Percentiles rank a stretch among this genome's conserved stretches.
Conservation (phyloP, 2,888 invertebrate species). For the Vandiemenella viatica region DNA sequence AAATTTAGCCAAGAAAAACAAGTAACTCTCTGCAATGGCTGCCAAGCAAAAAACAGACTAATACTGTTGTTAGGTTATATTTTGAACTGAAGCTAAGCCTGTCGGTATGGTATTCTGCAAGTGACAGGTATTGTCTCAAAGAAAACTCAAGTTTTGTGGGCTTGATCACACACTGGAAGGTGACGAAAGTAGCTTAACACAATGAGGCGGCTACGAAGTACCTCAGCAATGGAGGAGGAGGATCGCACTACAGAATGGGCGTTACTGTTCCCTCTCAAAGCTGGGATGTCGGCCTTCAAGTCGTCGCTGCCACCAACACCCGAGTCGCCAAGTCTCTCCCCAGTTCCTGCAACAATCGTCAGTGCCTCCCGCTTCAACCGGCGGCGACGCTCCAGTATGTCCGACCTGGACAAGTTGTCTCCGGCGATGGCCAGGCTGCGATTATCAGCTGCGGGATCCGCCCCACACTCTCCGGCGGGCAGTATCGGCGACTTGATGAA, state of each 20-base stretch:
- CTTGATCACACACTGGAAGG: too few relatives aligned
- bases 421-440: slow-evolving; percentile 21
- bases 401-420: slow-evolving; percentile 50
- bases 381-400: slow-evolving; percentile 55
- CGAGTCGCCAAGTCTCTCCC: slow-evolving; percentile 5
- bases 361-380: slow-evolving; percentile 21
- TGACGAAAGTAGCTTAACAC: too few relatives aligned
- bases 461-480: slow-evolving; percentile 24
- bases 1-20: too few relatives aligned
- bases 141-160: too few relatives aligned
- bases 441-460: slow-evolving; percentile 37
- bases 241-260: slow-evolving; percentile 40
- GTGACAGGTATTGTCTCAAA: too few relatives aligned
- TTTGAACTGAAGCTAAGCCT: too few relatives aligned
- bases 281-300: slow-evolving; percentile 38
- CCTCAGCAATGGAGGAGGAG: slow-evolving; percentile 30
- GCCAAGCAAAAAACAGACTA: too few relatives aligned
- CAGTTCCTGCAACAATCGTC: neutral
- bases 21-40: too few relatives aligned
- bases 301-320: slow-evolving; percentile 24
- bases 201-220: too few relatives aligned
- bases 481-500: slow-evolving; percentile 71
- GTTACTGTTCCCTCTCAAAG: slow-evolving; percentile 39
- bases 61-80: too few relatives aligned
- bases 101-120: too few relatives aligned